Conservation (phyloP, 2,797 vertebrate genomes). For the Cercopithecus neglectus region DNA sequence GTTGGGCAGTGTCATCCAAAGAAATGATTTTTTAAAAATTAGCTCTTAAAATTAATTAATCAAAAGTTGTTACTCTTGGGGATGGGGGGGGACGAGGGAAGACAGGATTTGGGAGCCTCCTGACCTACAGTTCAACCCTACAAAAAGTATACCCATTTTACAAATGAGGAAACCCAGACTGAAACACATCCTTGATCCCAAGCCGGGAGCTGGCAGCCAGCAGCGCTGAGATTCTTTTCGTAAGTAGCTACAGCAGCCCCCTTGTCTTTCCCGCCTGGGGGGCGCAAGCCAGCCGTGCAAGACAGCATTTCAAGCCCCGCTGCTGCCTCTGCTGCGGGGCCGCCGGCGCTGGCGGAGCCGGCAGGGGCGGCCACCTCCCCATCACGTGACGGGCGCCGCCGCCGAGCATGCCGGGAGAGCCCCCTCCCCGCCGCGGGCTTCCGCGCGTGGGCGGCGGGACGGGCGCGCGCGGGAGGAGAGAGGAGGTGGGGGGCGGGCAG, state of each 20-base stretch:
- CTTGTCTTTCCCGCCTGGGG: rapidly evolving
- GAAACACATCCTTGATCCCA: background rate
- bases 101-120: background rate
- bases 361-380: background rate
- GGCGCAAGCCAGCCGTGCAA: rapidly evolving
- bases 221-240: background rate
- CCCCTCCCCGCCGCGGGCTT: background rate
- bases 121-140: background rate
- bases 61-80: background rate
- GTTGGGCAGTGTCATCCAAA: background rate
- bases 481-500: background rate
- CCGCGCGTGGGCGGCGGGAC: background rate
- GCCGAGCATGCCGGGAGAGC: constrained; percentile 44
- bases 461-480: too few species aligned
- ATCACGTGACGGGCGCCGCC: background rate
- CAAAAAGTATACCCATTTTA: background rate
- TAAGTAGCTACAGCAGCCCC: background rate
- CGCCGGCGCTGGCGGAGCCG: too few species aligned
- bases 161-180: background rate
- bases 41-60: background rate
- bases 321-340: background rate
- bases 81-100: background rate
- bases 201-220: background rate
- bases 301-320: rapidly evolving
- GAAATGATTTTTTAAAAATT: background rate